These are phyloP conservation scores for Scomberomorus guttatus DNA, from an alignment of 2,797 vertebrate species.

Conservation along the genomic window DNA sequence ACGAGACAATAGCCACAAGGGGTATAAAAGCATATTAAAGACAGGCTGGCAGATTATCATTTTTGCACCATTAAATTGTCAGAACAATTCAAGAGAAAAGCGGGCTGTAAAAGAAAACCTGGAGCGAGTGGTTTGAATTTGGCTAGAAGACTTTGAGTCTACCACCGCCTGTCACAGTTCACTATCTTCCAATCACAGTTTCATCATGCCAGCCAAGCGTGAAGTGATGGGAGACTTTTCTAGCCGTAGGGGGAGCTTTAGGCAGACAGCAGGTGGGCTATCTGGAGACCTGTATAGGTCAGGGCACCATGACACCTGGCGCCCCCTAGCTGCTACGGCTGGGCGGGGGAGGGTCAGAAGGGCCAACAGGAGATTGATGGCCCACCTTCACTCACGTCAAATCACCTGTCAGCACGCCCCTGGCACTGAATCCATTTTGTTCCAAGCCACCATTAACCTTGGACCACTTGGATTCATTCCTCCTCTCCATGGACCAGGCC, in stretches of 20 bases:
- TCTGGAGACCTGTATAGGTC: conserved; percentile 76
- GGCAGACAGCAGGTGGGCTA: conserved; percentile 79
- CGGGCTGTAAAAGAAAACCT: conserved; percentile 62
- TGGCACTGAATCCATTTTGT: conserved; percentile 97
- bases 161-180: conserved; percentile 77
- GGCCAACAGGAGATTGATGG: conserved; percentile 92
- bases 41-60: conserved; percentile 64
- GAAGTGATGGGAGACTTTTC: conserved; percentile 74
- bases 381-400: conserved; percentile 93
- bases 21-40: conserved; percentile 65
- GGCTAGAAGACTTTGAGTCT: conserved; percentile 69
- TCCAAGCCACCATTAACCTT: conserved; percentile 98
- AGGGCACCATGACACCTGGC: conserved; percentile 74
- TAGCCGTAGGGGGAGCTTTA: conserved; percentile 68
- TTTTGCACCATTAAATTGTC: conserved; percentile 76
- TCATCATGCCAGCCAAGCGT: conserved; percentile 77
- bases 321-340: conserved; percentile 72
- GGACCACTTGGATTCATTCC: conserved; percentile 96
- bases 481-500: conserved; percentile 76
- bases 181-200: conserved; percentile 82
- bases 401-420: conserved; percentile 95
- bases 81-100: conserved; percentile 67
- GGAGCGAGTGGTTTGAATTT: conserved; percentile 71
- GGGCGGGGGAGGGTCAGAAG: conserved; percentile 69
- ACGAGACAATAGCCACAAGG: conserved; percentile 41